A percentile compares a stretch with the other conserved stretches of the same genome.
Conservation (phyloP, 30 jellyfish, hydroid and myxozoan genomes). For the Phacellophora camtschatica region DNA sequence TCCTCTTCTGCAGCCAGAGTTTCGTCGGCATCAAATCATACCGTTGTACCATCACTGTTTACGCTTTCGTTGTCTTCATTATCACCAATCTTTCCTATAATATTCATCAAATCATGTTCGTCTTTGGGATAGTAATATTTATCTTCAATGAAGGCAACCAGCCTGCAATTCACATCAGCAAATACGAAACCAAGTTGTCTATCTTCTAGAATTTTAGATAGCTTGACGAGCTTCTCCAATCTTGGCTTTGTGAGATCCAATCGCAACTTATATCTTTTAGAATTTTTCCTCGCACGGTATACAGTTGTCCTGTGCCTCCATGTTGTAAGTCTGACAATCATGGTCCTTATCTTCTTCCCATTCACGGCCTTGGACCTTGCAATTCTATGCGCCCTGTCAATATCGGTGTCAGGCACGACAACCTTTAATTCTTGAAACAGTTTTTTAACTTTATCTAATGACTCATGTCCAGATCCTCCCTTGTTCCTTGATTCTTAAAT, state of each 20-base stretch:
- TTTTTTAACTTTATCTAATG: constrained; percentile 5
- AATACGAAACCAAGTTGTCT: constrained; percentile 35
- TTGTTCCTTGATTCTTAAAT: constrained; percentile 15
- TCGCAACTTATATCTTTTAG: constrained; percentile 1
- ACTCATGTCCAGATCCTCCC: constrained; percentile 32
- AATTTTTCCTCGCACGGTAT: constrained; percentile 22
- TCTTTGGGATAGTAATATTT: constrained; percentile 27
- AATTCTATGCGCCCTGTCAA: constrained; percentile 24
- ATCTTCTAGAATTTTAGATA: constrained; percentile 25
- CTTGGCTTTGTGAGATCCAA: constrained; percentile 37
- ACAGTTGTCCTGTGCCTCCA: constrained; percentile 26
- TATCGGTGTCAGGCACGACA: constrained; percentile 17
- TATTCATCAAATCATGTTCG: background rate
- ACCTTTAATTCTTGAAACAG: constrained; percentile 19
- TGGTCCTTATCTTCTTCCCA: constrained; percentile 28
- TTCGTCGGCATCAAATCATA: background rate
- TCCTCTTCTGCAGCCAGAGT: constrained; percentile 1
- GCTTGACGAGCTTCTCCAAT: constrained; percentile 55
- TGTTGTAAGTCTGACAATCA: constrained; percentile 33
- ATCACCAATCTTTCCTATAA: background rate
- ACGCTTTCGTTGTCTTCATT: too few relatives aligned
- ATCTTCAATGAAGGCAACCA: constrained; percentile 39
- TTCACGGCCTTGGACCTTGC: constrained; percentile 22
- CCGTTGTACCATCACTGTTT: background rate
- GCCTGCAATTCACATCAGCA: too few relatives aligned